Evolutionary conservation across 2,888 invertebrate genomes (phyloP), one percentile per base, ranked within the genome.

Genomic region (Onchidella celtica): DNA sequence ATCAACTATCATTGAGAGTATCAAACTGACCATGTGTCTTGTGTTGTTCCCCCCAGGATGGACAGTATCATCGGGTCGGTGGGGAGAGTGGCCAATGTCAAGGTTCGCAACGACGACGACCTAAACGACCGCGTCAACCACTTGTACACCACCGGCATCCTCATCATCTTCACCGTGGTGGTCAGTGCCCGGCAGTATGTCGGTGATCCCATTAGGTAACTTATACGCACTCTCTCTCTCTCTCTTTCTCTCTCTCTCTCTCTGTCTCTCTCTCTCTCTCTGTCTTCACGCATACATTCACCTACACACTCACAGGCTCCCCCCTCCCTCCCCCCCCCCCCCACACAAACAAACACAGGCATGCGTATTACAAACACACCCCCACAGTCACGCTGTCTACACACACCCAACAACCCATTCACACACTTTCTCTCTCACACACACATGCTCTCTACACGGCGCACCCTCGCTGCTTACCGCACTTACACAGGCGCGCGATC

Each of bases 151-250:
- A 91, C 90, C 38, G 90, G 92, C 32, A 88, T 93, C 66, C 90
- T 93, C 76, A 90, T 93, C 79, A 90, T 93, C 66, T 93, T 92
- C 87, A 92, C 92, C 1, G 91, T 93, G 40, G 90, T 93, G 69
- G 91, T 93, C 75, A 92, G 91, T 79, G 92, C 93, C 38, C 89
- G 92, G 24, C 93, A 93, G 85, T 93, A 93, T 86, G 92, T 93
- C 61, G 93, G 93, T 29, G 92, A 92, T 76, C 92, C 74, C 40
- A 84, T 84, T 74, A 72, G 84, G 65, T 84, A 79, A 77, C 24
- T 4, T 27, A 27, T 27, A 11, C 47, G 6, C 17, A 11, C 47
- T 47, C 47, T 47, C 47, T 47, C 47, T 47, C 47, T 47, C 47
- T 47, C 47, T 47, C 47, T 47, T 47, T 47, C 47, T 47, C 47